Evolutionary conservation across 2,113 vertebrate species (phyloP), one percentile per base, ranked within the genome.

Genomic region (Brachyistius frenatus): DNA sequence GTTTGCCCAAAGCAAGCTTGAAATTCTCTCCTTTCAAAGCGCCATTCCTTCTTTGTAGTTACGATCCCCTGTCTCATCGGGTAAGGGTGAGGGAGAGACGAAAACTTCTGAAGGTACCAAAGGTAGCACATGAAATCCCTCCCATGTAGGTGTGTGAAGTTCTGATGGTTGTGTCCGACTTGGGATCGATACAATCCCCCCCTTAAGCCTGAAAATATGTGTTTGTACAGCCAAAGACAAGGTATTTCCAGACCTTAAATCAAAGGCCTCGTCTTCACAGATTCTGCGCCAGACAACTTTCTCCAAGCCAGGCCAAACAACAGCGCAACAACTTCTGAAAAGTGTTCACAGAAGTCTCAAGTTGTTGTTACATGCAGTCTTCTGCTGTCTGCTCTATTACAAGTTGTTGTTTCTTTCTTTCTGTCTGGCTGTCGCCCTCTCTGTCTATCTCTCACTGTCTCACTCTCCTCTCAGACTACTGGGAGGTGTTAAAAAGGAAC

Each of bases 401-500:
- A 89, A 94, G 91, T 90, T 94, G 93, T 81, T 95, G 75, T 85
- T 81, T 83, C 82, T 73, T 56, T 68, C 76, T 83, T 77, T 68
- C 56, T 65, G 86, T 81, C 87, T 85, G 84, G 84, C 91, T 90
- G 78, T 89, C 87, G 41, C 86, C 49, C 82, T 80, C 80, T 32
- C 81, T 3, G 71, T 87, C 88, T 88, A 53, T 80, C 86, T 88
- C 86, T 86, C 73, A 16, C 78, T 44, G 80, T 87, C 86, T 86
- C 96, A 93, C 95, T 91, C 92, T 92, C 93, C 95, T 95, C 88
- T 75, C 92, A 94, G 94, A 93, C 94, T 91, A 86, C 93, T 92
- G 54, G 6, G 94, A 97, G 96, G 94, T 99, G 97, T 97, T 96
- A 97, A 96, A 97, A 96, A 88, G 93, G 95, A 95, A 95, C 93